These are phyloP conservation scores for Loripinus fragilis DNA, from an alignment of 2,888 invertebrate genomes.

Conservation along the genomic window DNA sequence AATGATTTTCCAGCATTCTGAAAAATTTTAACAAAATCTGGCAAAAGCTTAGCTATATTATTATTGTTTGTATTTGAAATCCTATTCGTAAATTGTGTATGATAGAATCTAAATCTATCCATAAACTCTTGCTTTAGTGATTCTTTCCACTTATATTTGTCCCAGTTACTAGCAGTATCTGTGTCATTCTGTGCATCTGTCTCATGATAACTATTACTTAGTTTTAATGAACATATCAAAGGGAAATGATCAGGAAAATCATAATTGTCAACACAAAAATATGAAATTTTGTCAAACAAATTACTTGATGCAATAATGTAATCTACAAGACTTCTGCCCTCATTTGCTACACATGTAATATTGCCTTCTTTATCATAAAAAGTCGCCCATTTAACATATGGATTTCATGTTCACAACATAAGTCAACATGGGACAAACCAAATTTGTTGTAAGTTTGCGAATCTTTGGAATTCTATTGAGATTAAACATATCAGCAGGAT, in stretches of 20 bases:
- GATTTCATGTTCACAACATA: slow-evolving; percentile 9
- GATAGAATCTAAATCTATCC: not conserved
- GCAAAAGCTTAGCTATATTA: not conserved
- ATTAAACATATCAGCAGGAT: slow-evolving; percentile 27
- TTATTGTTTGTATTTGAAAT: not conserved
- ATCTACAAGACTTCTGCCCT: slow-evolving; percentile 35
- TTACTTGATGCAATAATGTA: not conserved
- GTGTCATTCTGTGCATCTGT: too few relatives aligned
- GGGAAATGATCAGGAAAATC: slow-evolving; percentile 32
- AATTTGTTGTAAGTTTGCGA: slow-evolving; percentile 26
- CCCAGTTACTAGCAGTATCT: not conserved
- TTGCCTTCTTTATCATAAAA: slow-evolving; percentile 28
- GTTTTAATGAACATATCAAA: slow-evolving; percentile 10
- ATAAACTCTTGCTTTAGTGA: not conserved
- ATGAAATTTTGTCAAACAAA: slow-evolving; percentile 8
- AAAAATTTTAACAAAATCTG: not conserved
- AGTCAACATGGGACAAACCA: slow-evolving; percentile 23
- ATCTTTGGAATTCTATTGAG: slow-evolving; percentile 22
- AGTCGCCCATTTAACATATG: slow-evolving; percentile 33
- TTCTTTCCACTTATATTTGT: slow-evolving; percentile 1
- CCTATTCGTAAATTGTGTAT: not conserved
- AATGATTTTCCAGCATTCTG: not conserved
- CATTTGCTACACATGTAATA: slow-evolving; percentile 29
- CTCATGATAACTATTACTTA: too few relatives aligned
- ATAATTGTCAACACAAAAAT: slow-evolving; percentile 21